Conservation (phyloP, 2,888 invertebrate species). For the Zelleria hepariella region DNA sequence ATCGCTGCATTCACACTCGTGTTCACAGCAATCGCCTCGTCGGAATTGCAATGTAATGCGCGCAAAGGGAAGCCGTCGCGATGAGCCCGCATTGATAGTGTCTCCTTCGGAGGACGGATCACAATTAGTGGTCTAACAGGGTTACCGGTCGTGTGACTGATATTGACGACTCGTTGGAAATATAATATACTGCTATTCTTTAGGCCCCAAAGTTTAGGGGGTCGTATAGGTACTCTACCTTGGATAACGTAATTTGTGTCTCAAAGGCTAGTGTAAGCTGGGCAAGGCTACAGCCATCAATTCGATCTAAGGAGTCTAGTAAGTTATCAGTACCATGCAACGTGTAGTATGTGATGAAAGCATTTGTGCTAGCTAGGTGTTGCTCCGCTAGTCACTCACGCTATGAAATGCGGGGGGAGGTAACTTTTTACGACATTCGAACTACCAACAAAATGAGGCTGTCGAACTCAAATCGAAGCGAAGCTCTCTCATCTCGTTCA, state of each 20-base stretch:
- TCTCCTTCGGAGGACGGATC: constrained; percentile 31
- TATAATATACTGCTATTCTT: no score
- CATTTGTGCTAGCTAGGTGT: no score
- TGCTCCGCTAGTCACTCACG: no score
- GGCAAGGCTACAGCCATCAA: no score
- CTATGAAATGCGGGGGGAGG: no score
- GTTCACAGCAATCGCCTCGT: background rate
- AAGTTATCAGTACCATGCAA: no score
- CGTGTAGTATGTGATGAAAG: no score
- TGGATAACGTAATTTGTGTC: no score
- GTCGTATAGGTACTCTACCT: no score
- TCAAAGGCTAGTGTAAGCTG: no score
- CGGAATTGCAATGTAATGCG: constrained; percentile 39
- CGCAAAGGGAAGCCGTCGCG: constrained; percentile 20
- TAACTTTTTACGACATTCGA: background rate
- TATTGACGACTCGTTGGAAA: constrained; percentile 15
- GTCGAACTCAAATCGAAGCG: background rate
- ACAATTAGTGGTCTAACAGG: constrained; percentile 56
- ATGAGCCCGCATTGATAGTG: background rate
- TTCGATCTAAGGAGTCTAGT: no score
- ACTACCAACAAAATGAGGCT: background rate
- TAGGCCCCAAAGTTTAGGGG: no score
- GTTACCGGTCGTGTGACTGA: constrained; percentile 47
- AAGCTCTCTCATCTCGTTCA: background rate
- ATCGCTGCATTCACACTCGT: constrained; percentile 24